Evolutionary conservation across 2,113 vertebrate genomes (phyloP), one percentile per base, ranked within the genome.

Genomic region (Lipotes vexillifer): DNA sequence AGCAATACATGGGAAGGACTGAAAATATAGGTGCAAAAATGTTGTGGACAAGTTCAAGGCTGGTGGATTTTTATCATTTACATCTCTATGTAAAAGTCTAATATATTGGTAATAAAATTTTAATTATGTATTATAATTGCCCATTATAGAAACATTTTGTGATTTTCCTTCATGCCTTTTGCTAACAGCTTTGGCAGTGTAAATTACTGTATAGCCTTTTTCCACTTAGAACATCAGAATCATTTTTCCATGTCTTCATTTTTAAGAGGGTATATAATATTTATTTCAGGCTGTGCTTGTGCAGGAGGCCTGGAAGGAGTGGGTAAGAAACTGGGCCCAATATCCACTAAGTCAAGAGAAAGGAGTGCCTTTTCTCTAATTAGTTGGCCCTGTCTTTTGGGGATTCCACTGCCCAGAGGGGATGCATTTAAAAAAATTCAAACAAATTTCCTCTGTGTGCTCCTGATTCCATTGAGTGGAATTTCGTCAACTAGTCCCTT

Each of bases 201-300:
- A 57, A 69, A 94, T 80, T 92, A 96, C 59, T 46, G 3, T 36
- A 52, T 63, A 82, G 25, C 2, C 17, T 91, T 77, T 91, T 90
- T 87, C 78, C 52, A 82, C 11, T 90, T 95, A 95, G 85, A 61
- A 89, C 17, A 77, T 82, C 85, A 69, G 49, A 77, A 63, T 78
- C 21, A 88, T 66, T 98, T 95, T 98, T 77, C 68, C 15, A 41
- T 59, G 29, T 90, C 80, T 38, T 94, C 31, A 86, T 88, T 93
- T 97, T 87, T 55, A 93, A 75, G 78, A 90, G n/a, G 55, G 14
- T 68, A 59, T 66, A 52, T 52, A 52, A 57, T 81, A 68, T 44
- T 90, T 69, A 55, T 68, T 95, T 85, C 20, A 88, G 72, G 3
- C 20, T 61, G 3, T 65, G 41, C 49, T 44, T 57, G 7, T 75